These are phyloP conservation scores for Cyclargus thomasi DNA, from an alignment of 1,140 invertebrate genomes.

Conservation along the genomic window DNA sequence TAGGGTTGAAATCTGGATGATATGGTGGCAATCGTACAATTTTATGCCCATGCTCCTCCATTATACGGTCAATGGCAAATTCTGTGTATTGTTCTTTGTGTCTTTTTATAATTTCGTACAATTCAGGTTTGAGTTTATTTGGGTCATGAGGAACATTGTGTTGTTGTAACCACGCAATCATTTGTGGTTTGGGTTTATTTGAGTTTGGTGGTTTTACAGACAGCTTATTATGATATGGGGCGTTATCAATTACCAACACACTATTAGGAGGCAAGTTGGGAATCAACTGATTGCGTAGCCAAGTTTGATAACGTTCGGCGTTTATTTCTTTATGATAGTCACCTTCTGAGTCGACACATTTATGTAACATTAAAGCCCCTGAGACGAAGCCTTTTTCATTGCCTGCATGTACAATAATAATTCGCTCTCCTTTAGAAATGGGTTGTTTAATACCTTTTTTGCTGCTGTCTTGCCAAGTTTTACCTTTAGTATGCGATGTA, in stretches of 20 bases:
- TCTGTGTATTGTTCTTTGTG: conserved; percentile 16
- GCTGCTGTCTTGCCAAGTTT: conserved; percentile 6
- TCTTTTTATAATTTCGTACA: conserved; percentile 19
- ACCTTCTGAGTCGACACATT: conserved; percentile 17
- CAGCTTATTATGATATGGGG: conserved; percentile 18
- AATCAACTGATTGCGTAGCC: conserved; percentile 19
- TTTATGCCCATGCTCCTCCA: background rate
- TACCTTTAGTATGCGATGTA: too few species aligned
- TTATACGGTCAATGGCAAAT: conserved; percentile 8
- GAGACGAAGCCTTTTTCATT: conserved; percentile 18
- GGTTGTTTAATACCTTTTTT: conserved; percentile 19
- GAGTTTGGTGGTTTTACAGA: conserved; percentile 18
- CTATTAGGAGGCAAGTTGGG: conserved; percentile 18
- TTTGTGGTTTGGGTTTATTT: conserved; percentile 15
- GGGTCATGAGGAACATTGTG: conserved; percentile 15
- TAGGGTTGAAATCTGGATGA: too few species aligned
- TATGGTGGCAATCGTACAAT: background rate
- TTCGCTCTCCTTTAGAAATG: conserved; percentile 17
- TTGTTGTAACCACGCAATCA: conserved; percentile 18
- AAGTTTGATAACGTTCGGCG: conserved; percentile 17
- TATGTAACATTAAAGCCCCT: conserved; percentile 17
- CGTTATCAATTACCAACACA: conserved; percentile 19
- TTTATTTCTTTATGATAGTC: conserved; percentile 20
- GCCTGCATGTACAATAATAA: conserved; percentile 18
- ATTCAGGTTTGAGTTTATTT: conserved; percentile 6